A percentile compares a stretch with the other conserved stretches of the same genome.
Conservation (phyloP, 2,888 invertebrate species). For the Tholera decimalis region DNA sequence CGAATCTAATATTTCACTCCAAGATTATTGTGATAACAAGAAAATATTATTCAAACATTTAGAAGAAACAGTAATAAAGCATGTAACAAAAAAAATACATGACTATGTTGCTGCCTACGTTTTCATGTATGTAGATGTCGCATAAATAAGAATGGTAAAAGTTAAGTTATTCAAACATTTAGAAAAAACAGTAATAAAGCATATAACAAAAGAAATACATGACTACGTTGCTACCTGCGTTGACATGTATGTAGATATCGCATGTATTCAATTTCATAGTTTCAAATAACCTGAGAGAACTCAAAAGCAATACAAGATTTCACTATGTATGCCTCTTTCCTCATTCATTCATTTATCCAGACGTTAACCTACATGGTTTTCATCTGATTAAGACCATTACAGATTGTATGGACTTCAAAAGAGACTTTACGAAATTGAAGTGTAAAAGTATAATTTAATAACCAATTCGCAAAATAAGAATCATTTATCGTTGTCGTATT, state of each 20-base stretch:
- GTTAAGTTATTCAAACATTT: conserved; percentile 25
- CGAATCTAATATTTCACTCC: conserved; percentile 45
- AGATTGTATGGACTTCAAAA: no score
- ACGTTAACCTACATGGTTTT: no score
- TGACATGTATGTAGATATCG: background rate
- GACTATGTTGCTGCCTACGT: background rate
- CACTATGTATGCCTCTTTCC: no score
- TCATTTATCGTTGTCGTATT: no score
- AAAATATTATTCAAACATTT: conserved; percentile 34
- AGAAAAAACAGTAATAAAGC: conserved; percentile 28
- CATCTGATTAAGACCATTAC: no score
- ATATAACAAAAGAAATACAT: conserved; percentile 4
- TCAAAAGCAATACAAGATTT: background rate
- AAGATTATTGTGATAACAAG: conserved; percentile 30
- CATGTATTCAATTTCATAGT: conserved; percentile 17
- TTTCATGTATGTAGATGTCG: background rate
- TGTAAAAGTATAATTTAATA: no score
- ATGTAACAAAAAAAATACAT: conserved; percentile 5
- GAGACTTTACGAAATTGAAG: no score
- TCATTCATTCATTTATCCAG: no score
- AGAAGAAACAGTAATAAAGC: conserved; percentile 29
- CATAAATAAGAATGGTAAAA: conserved; percentile 30
- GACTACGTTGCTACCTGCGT: background rate
- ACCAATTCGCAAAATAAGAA: no score
- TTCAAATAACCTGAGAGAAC: background rate